Conservation (phyloP, 2,888 invertebrate species). For the Temnothorax unifasciatus region DNA sequence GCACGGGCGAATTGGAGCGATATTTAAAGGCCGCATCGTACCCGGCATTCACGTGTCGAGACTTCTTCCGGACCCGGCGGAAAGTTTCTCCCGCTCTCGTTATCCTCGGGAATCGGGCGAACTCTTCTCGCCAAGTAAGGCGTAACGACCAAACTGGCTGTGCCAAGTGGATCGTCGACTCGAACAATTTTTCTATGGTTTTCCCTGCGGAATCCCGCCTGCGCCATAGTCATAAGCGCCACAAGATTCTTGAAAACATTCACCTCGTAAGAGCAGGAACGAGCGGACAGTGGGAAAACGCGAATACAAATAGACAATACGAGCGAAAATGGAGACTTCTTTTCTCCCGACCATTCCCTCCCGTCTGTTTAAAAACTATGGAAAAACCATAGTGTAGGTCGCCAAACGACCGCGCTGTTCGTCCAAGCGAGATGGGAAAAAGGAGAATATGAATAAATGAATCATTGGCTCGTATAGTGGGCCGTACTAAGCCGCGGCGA, state of each 20-base stretch:
- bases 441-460: constrained; percentile 76
- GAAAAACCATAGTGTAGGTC: constrained; percentile 49
- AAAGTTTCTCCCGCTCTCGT: constrained; percentile 47
- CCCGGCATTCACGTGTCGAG: constrained; percentile 39
- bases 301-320: constrained; percentile 34
- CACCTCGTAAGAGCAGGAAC: background rate
- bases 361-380: constrained; percentile 54
- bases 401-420: constrained; percentile 14
- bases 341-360: background rate
- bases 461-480: constrained; percentile 69
- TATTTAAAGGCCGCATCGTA: constrained; percentile 46
- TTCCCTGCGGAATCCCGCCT: background rate
- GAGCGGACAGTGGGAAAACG: background rate
- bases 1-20: constrained; percentile 30
- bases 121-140: constrained; percentile 45
- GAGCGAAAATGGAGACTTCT: constrained; percentile 1
- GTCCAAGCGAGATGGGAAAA: constrained; percentile 19
- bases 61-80: constrained; percentile 22
- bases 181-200: constrained; percentile 32
- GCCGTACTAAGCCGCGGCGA: constrained; percentile 61
- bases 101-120: constrained; percentile 40
- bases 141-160: constrained; percentile 50
- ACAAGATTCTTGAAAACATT: constrained; percentile 37
- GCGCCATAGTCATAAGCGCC: background rate
- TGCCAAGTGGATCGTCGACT: constrained; percentile 42